These are phyloP conservation scores for Alosa alosa DNA, from an alignment of 2,113 vertebrate species.

Conservation along the genomic window DNA sequence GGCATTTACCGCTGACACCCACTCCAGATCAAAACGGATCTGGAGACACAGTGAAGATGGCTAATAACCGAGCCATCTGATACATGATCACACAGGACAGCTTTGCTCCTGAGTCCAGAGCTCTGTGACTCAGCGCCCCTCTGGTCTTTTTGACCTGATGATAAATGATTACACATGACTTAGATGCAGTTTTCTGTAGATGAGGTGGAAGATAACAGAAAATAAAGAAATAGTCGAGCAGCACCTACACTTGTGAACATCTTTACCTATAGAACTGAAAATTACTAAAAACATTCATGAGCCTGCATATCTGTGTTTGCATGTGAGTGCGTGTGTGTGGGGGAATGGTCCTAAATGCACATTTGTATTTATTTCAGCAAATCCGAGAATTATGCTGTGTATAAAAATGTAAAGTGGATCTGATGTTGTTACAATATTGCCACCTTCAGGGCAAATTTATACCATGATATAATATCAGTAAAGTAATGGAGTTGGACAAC, in stretches of 20 bases:
- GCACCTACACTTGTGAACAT: neutral
- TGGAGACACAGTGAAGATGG: conserved; percentile 4
- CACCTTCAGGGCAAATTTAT: conserved; percentile 36
- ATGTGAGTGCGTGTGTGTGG: neutral
- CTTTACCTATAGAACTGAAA: neutral
- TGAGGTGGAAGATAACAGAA: neutral
- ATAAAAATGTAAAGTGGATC: neutral
- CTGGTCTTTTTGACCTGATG: neutral
- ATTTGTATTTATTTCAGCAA: neutral
- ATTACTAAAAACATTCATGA: too few species aligned
- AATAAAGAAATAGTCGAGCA: neutral
- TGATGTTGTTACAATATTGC: conserved; percentile 42
- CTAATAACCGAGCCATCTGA: conserved; percentile 33
- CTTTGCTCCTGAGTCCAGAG: neutral
- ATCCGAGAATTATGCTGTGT: neutral
- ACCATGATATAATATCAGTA: neutral
- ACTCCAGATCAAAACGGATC: conserved; percentile 41
- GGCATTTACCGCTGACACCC: conserved; percentile 38
- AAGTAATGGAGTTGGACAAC: neutral
- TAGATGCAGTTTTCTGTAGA: neutral
- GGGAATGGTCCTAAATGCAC: neutral
- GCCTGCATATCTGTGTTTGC: neutral
- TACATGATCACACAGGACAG: conserved; percentile 38
- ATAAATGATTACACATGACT: neutral
- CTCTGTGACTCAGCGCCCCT: neutral